phyloP scores from a whole-genome alignment of 2,113 vertebrate species.

The Picathartes gymnocephalus region DNA sequence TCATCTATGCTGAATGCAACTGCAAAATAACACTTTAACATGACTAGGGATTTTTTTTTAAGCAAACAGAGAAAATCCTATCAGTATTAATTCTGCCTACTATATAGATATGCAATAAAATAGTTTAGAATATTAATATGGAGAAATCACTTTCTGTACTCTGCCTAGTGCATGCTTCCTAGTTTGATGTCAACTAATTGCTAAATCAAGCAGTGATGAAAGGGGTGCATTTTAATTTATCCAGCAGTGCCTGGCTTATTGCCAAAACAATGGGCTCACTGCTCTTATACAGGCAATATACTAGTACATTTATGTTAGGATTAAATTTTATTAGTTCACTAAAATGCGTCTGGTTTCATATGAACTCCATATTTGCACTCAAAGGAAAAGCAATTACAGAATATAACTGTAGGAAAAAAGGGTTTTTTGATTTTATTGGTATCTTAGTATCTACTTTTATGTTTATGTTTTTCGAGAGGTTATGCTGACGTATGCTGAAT shows the following conservation, averaged over 20 bases:
- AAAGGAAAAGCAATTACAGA: not conserved
- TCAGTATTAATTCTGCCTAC: not conserved
- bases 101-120: not conserved
- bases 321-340: not conserved
- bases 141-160: not conserved
- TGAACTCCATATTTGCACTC: not conserved
- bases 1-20: not conserved
- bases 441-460: not conserved
- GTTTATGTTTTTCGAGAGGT: not conserved
- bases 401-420: not conserved
- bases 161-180: not conserved
- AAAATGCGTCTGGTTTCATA: not conserved
- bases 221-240: not conserved
- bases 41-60: not conserved
- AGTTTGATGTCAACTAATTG: not conserved
- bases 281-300: not conserved
- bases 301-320: not conserved
- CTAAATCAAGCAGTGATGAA: conserved; percentile 21
- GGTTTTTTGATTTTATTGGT: not conserved
- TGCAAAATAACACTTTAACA: not conserved
- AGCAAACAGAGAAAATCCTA: not conserved
- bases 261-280: not conserved
- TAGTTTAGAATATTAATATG: not conserved
- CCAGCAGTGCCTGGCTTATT: not conserved
- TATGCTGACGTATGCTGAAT: not conserved